phyloP scores from a whole-genome alignment of 2,888 invertebrate genomes.

The Agrotis segetum region DNA sequence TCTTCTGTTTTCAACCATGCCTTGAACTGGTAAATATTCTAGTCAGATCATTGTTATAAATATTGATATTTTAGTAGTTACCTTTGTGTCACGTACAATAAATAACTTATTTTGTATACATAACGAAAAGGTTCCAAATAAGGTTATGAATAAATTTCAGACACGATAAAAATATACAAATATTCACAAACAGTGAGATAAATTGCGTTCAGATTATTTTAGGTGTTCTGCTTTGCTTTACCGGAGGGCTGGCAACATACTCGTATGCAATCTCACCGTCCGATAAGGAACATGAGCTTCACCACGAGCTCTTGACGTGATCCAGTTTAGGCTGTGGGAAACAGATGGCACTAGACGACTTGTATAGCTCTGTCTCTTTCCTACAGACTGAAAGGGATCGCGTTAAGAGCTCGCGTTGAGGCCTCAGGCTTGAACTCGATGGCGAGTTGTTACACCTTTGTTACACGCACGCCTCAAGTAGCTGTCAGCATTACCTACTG shows the following conservation, averaged over 20 bases:
- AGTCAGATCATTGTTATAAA: neutral
- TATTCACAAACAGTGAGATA: conserved; percentile 17
- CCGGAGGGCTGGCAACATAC: conserved; percentile 26
- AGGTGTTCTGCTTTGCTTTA: conserved; percentile 8
- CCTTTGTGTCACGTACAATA: conserved; percentile 3
- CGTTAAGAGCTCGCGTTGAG: too few relatives aligned
- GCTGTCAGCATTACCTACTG: too few relatives aligned
- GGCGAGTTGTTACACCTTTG: too few relatives aligned
- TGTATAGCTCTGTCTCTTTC: too few relatives aligned
- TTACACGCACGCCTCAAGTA: too few relatives aligned
- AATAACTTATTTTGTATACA: conserved; percentile 34
- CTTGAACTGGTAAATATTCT: neutral
- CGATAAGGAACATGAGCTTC: too few relatives aligned
- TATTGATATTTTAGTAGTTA: neutral
- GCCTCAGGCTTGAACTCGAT: too few relatives aligned
- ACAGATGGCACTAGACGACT: too few relatives aligned
- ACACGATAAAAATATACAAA: conserved; percentile 14
- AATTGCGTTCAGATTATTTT: conserved; percentile 18
- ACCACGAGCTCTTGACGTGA: too few relatives aligned
- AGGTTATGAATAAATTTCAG: conserved; percentile 36
- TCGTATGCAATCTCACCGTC: conserved; percentile 1
- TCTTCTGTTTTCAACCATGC: too few relatives aligned
- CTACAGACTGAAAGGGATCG: too few relatives aligned
- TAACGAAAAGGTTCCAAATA: conserved; percentile 11
- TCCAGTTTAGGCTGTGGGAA: too few relatives aligned